Evolutionary conservation across 2,113 vertebrate genomes (phyloP).

Genomic region (Xenopus borealis): DNA sequence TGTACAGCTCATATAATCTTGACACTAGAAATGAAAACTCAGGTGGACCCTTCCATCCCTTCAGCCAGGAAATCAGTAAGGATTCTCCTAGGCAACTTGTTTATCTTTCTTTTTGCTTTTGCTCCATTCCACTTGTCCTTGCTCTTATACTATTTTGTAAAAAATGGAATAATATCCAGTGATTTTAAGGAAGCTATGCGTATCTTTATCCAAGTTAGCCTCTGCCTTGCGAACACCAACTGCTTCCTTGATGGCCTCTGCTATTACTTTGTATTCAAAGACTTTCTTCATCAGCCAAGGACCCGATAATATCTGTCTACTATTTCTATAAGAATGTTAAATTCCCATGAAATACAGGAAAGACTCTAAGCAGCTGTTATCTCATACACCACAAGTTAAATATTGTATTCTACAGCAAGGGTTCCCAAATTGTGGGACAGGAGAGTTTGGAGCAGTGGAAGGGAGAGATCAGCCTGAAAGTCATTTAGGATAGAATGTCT

Average conservation of each 20-base stretch:
- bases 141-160: slow-evolving; percentile 59
- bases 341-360: too few relatives aligned
- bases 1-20: slow-evolving; percentile 55
- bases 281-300: slow-evolving; percentile 49
- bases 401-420: too few relatives aligned
- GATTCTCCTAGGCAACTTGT: slow-evolving; percentile 61
- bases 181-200: slow-evolving; percentile 41
- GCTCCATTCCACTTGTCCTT: slow-evolving; percentile 61
- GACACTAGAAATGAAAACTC: slow-evolving; percentile 47
- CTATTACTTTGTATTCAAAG: slow-evolving; percentile 67
- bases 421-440: too few relatives aligned
- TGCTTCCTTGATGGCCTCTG: slow-evolving; percentile 64
- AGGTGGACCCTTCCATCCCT: slow-evolving; percentile 26
- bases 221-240: slow-evolving; percentile 66
- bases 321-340: too few relatives aligned
- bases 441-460: too few relatives aligned
- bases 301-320: too few relatives aligned
- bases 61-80: slow-evolving; percentile 55
- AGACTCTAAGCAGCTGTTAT: too few relatives aligned
- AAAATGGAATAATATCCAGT: slow-evolving; percentile 11
- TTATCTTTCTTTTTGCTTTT: slow-evolving; percentile 62
- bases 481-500: too few relatives aligned
- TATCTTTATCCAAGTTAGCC: slow-evolving; percentile 53
- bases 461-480: too few relatives aligned
- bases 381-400: too few relatives aligned